phyloP scores from a whole-genome alignment of 2,797 vertebrate species.

The Psittacula echo region DNA sequence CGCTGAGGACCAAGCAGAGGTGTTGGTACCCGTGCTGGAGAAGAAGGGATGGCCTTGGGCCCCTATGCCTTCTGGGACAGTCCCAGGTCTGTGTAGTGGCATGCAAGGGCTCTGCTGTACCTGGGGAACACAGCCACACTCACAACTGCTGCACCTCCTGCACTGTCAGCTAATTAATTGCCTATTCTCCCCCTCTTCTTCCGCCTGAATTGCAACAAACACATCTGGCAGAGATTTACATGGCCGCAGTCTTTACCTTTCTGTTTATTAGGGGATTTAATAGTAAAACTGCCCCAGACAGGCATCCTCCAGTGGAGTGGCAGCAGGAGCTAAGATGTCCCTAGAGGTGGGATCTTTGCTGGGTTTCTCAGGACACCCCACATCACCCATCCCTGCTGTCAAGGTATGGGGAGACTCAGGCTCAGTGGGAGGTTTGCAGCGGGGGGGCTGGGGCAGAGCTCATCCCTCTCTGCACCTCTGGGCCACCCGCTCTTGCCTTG shows the following conservation, averaged over 20 bases:
- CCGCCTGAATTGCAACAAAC: slow-evolving; percentile 27
- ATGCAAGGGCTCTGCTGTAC: background rate
- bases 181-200: slow-evolving; percentile 9
- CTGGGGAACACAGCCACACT: background rate
- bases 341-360: background rate
- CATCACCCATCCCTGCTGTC: background rate
- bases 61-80: fast-evolving
- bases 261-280: slow-evolving; percentile 18
- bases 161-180: background rate
- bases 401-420: fast-evolving
- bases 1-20: background rate
- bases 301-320: background rate
- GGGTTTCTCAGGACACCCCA: background rate
- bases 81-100: background rate
- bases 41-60: background rate
- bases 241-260: background rate
- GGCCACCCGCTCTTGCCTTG: background rate
- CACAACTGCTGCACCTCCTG: background rate
- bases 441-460: background rate
- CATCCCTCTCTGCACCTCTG: background rate
- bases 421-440: background rate
- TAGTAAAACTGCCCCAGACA: background rate
- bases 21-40: background rate
- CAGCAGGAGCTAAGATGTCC: background rate
- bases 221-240: slow-evolving; percentile 65